These are phyloP conservation scores for Torymus texanus DNA, from an alignment of 2,888 invertebrate species.

Conservation along the genomic window DNA sequence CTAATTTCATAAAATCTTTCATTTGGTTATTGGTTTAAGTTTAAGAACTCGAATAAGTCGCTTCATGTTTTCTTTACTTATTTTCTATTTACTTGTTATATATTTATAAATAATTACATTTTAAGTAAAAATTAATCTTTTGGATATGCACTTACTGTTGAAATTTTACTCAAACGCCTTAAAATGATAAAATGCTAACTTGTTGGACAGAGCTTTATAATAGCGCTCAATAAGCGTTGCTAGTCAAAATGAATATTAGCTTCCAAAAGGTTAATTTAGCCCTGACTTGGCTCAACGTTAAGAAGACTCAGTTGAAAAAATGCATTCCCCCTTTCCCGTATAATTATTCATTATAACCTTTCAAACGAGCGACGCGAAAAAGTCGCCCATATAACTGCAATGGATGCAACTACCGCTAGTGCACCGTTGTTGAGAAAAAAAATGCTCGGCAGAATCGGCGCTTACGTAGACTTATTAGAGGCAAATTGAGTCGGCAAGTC, in stretches of 20 bases:
- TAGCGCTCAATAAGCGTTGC: not conserved
- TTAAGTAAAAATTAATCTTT: too few relatives aligned
- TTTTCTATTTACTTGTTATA: too few relatives aligned
- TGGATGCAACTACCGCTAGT: constrained; percentile 26
- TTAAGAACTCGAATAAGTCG: too few relatives aligned
- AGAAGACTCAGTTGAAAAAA: not conserved
- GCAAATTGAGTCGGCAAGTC: constrained; percentile 56
- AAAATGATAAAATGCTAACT: too few relatives aligned
- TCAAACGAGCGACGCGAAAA: not conserved
- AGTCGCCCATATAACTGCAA: not conserved
- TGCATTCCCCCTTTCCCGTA: not conserved
- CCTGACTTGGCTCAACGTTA: not conserved
- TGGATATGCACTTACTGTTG: not conserved
- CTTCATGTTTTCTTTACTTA: too few relatives aligned
- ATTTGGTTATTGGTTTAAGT: too few relatives aligned
- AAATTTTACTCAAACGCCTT: not conserved
- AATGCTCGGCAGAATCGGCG: not conserved
- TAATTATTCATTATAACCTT: constrained; percentile 16
- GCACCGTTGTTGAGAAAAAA: constrained; percentile 8
- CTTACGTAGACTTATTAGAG: constrained; percentile 46
- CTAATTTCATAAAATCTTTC: too few relatives aligned
- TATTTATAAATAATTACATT: too few relatives aligned
- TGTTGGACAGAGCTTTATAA: too few relatives aligned
- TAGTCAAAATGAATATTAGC: not conserved
- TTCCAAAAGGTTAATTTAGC: not conserved